These are phyloP conservation scores for Scaptomyza caliginosa DNA, from an alignment of 2,888 invertebrate genomes.

Conservation along the genomic window DNA sequence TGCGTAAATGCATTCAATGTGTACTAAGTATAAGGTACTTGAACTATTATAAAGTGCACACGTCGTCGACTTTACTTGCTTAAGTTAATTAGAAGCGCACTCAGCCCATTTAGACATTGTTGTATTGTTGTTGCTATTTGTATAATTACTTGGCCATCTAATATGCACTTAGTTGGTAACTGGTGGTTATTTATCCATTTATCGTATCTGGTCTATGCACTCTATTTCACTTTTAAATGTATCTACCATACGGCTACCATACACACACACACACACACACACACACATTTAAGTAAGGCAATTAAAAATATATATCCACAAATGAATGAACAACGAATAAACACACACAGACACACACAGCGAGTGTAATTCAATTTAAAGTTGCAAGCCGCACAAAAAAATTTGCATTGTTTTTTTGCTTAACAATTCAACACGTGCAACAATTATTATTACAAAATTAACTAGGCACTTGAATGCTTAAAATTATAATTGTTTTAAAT, in stretches of 20 bases:
- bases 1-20: too few species aligned
- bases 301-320: too few species aligned
- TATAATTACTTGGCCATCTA: slow-evolving; percentile 42
- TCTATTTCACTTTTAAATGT: slow-evolving; percentile 2
- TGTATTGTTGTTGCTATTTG: slow-evolving; percentile 11
- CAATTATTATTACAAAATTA: background rate
- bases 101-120: slow-evolving; percentile 25
- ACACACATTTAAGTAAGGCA: background rate
- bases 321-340: too few species aligned
- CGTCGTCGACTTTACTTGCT: slow-evolving; percentile 13
- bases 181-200: slow-evolving; percentile 37
- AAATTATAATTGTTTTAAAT: background rate
- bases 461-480: background rate
- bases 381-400: background rate
- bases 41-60: slow-evolving; percentile 22
- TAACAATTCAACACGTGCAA: background rate
- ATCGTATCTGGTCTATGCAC: slow-evolving; percentile 11
- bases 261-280: background rate
- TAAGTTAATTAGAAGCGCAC: slow-evolving; percentile 58
- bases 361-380: background rate
- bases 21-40: slow-evolving; percentile 39
- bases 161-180: slow-evolving; percentile 49
- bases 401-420: background rate
- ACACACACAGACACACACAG: background rate
- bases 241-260: too few species aligned